Evolutionary conservation across 2,113 vertebrate genomes (phyloP), one percentile per base, ranked within the genome.

Genomic region (Hyperopisus bebe): DNA sequence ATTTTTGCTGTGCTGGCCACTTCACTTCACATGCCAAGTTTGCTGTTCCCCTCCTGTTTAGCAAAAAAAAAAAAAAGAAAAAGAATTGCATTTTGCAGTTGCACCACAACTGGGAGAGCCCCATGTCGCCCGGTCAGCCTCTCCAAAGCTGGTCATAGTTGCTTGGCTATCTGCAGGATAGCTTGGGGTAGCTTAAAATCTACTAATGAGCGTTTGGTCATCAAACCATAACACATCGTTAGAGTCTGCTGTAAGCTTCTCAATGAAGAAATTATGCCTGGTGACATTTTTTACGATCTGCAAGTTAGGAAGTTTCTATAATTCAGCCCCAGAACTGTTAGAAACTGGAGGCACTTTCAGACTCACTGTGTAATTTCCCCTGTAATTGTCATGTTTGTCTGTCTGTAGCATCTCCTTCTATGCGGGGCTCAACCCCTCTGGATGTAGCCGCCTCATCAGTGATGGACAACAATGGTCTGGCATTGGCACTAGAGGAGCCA

Each of bases 391-490:
- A 62, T 77, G 11, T 90, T 39, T 93, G 21, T 89, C 51, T 77
- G 89, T 92, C 90, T 88, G 9, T 91, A 99, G 98, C 98, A 0
- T 99, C 98, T 90, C 98, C 98, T 4, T 97, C 98, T 0, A 99
- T 99, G 98, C 97, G 98, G 91, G 98, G 98, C 66, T 99, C 98
- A 0, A 99, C 98, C 80, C 98, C 98, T 1, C 92, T 99, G 0
- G 98, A 99, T 92, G 98, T 99, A 90, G 98, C 98, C 44, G 98
- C 98, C 87, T 97, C 98, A 46, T 99, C 98, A 0, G 98, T 99
- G 90, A 99, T 99, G 98, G 98, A 99, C 95, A 99, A 99, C 94
- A 99, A 99, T 0, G 97, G 98, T 50, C 95, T 99, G 90, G 98
- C 98, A 0, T 95, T 99, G 2, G 97, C 98, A 0, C 94, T 99